Evolutionary conservation across 1,140 invertebrate species (phyloP).

Genomic region (Glossosoma conforme): DNA sequence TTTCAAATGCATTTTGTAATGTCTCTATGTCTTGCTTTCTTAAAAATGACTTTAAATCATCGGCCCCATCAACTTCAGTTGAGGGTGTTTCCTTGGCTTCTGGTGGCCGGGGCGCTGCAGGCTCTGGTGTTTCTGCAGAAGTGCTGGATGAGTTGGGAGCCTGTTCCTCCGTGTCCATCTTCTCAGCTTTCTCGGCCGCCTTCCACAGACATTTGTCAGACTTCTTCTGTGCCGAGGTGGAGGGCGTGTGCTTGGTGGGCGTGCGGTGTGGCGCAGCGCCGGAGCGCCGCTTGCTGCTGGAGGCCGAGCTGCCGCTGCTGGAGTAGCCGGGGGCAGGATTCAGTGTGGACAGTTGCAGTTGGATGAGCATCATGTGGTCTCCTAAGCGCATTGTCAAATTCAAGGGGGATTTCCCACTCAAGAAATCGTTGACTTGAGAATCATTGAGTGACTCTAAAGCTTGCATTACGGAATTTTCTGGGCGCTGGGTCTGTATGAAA

Average conservation of each 20-base stretch:
- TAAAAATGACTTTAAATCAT: conserved; percentile 40
- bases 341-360: conserved; percentile 85
- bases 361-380: conserved; percentile 96
- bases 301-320: conserved; percentile 24
- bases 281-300: conserved; percentile 28
- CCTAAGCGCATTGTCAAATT: conserved; percentile 92
- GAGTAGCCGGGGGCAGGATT: conserved; percentile 38
- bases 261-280: conserved; percentile 27
- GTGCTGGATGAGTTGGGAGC: too few relatives aligned
- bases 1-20: conserved; percentile 51
- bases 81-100: conserved; percentile 6
- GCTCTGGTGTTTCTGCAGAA: too few relatives aligned
- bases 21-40: conserved; percentile 53
- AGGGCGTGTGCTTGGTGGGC: conserved; percentile 23
- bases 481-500: conserved; percentile 75
- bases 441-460: conserved; percentile 90
- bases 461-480: conserved; percentile 92
- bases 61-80: conserved; percentile 13
- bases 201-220: neutral
- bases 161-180: neutral
- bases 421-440: conserved; percentile 90
- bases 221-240: neutral
- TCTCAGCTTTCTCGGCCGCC: neutral
- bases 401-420: conserved; percentile 87
- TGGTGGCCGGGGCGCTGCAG: conserved; percentile 9